Evolutionary conservation across 2,797 vertebrate genomes (phyloP).

Genomic region (Lacerta agilis): DNA sequence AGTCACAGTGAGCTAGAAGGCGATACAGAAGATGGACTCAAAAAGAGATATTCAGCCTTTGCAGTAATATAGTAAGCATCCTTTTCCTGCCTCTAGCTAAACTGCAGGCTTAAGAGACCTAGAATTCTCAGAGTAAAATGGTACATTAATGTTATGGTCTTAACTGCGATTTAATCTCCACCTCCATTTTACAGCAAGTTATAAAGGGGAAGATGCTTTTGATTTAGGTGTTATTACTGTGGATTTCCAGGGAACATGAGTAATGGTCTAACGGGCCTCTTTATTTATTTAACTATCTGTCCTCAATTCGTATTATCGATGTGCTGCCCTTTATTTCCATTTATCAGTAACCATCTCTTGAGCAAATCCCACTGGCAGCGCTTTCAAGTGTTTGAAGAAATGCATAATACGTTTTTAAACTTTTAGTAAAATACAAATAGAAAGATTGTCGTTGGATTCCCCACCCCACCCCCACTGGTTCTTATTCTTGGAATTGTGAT

Average conservation of each 20-base stretch:
- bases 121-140: background rate
- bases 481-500: constrained; percentile 52
- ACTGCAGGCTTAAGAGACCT: background rate
- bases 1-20: background rate
- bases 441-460: constrained; percentile 36
- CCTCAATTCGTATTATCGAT: constrained; percentile 41
- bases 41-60: background rate
- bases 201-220: constrained; percentile 54
- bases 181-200: constrained; percentile 47
- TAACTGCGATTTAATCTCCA: constrained; percentile 46
- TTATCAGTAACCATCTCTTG: constrained; percentile 37
- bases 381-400: constrained; percentile 49
- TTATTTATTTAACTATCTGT: constrained; percentile 28
- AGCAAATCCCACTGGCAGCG: constrained; percentile 39
- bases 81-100: background rate
- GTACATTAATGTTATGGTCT: constrained; percentile 9
- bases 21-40: background rate
- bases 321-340: constrained; percentile 40
- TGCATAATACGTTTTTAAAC: constrained; percentile 48
- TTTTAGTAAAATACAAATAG: constrained; percentile 47
- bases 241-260: constrained; percentile 53
- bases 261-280: constrained; percentile 54
- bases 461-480: background rate
- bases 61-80: background rate
- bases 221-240: constrained; percentile 40